Evolutionary conservation across 1,140 invertebrate genomes (phyloP).

Genomic region (Dermatophagoides farinae): DNA sequence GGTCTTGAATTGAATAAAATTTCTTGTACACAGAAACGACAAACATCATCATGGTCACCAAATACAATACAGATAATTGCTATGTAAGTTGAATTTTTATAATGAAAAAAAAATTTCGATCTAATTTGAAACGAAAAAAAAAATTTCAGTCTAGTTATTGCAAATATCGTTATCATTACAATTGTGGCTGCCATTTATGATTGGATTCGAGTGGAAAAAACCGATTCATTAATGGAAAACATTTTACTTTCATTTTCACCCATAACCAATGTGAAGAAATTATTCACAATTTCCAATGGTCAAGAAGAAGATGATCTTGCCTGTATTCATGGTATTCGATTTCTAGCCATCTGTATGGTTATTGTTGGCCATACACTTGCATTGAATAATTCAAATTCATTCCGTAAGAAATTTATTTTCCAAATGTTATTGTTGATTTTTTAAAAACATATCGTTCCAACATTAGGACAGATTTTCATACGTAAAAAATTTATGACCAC

Average conservation of each 20-base stretch:
- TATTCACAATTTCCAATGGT: background rate
- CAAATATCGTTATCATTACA: too few relatives aligned
- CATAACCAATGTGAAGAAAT: background rate
- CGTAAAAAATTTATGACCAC: background rate
- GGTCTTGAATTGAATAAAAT: background rate
- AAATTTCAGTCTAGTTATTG: too few relatives aligned
- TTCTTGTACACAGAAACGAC: background rate
- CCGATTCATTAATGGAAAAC: too few relatives aligned
- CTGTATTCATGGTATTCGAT: slow-evolving; percentile 5
- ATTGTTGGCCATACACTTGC: slow-evolving; percentile 10
- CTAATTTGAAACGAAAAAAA: too few relatives aligned
- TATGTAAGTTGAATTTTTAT: background rate
- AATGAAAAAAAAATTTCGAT: background rate
- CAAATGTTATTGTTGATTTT: too few relatives aligned
- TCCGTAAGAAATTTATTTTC: too few relatives aligned
- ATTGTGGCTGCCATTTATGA: too few relatives aligned
- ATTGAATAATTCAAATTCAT: background rate
- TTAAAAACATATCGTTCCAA: too few relatives aligned
- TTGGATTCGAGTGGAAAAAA: too few relatives aligned
- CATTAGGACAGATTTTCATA: background rate
- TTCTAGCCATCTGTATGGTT: background rate
- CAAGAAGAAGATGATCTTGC: background rate
- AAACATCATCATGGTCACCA: background rate
- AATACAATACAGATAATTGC: background rate
- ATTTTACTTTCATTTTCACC: background rate